Conservation (phyloP, 2,888 invertebrate genomes). For the Lottia gigantea region DNA sequence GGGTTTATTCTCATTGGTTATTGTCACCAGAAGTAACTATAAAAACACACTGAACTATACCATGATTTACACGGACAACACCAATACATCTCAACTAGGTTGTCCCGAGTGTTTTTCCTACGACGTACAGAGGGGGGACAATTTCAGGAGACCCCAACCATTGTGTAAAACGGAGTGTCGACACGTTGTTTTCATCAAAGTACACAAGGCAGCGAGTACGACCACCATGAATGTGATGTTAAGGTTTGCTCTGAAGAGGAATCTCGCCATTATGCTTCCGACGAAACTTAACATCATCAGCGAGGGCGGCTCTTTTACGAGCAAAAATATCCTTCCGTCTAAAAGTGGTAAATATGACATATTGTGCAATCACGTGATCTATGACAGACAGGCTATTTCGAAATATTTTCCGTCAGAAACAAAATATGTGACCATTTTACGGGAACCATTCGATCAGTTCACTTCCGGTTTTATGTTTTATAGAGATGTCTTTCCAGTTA, state of each 20-base stretch:
- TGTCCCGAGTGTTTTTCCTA: no score
- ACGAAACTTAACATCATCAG: slow-evolving; percentile 37
- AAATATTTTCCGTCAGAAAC: slow-evolving; percentile 38
- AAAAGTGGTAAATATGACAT: slow-evolving; percentile 41
- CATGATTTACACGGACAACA: no score
- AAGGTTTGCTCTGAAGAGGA: slow-evolving; percentile 36
- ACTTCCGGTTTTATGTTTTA: slow-evolving; percentile 38
- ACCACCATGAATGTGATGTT: slow-evolving; percentile 43
- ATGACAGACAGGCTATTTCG: slow-evolving; percentile 31
- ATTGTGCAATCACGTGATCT: slow-evolving; percentile 48
- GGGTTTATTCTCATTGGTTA: no score
- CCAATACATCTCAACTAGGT: no score
- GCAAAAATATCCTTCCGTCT: slow-evolving; percentile 31
- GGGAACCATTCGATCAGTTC: slow-evolving; percentile 44
- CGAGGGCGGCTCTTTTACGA: slow-evolving; percentile 24
- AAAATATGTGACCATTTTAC: slow-evolving; percentile 38
- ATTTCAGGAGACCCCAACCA: no score
- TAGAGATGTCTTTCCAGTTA: slow-evolving; percentile 28
- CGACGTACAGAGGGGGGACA: no score
- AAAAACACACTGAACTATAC: no score
- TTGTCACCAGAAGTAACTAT: no score
- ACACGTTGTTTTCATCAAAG: slow-evolving; percentile 44
- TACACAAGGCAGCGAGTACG: slow-evolving; percentile 47
- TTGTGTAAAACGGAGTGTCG: slow-evolving; percentile 24
- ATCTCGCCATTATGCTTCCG: slow-evolving; percentile 39